Conservation (phyloP, 1,140 invertebrate species). For the Gryon sp. region DNA sequence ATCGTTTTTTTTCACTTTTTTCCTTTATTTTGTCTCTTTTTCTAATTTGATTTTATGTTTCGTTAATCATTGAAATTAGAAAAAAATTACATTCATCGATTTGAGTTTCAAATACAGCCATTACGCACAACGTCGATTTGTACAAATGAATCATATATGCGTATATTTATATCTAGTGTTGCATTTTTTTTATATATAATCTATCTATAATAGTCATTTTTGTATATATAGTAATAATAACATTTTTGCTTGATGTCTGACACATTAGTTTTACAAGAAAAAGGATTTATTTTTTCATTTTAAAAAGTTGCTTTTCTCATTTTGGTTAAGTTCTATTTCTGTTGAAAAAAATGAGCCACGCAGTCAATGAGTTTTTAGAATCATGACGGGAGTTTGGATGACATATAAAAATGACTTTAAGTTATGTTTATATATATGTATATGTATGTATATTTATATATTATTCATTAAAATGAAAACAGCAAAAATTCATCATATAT, state of each 20-base stretch:
- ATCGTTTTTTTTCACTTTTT: not conserved
- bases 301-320: conserved; percentile 8
- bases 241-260: conserved; percentile 6
- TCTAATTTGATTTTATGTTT: conserved; percentile 9
- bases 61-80: conserved; percentile 8
- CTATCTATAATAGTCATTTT: conserved; percentile 7
- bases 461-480: no score
- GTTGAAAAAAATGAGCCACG: no score
- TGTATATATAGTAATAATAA: conserved; percentile 5
- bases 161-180: conserved; percentile 16
- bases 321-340: no score
- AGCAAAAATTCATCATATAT: no score
- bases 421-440: no score
- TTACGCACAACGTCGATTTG: conserved; percentile 51
- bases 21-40: not conserved
- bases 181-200: not conserved
- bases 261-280: conserved; percentile 18
- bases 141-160: conserved; percentile 37
- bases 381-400: no score
- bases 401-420: no score
- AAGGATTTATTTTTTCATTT: no score
- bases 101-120: conserved; percentile 10
- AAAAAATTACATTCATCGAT: conserved; percentile 7
- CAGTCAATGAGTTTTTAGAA: no score
- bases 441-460: no score